Conservation (phyloP, 2,113 vertebrate species). For the Podiceps cristatus region DNA sequence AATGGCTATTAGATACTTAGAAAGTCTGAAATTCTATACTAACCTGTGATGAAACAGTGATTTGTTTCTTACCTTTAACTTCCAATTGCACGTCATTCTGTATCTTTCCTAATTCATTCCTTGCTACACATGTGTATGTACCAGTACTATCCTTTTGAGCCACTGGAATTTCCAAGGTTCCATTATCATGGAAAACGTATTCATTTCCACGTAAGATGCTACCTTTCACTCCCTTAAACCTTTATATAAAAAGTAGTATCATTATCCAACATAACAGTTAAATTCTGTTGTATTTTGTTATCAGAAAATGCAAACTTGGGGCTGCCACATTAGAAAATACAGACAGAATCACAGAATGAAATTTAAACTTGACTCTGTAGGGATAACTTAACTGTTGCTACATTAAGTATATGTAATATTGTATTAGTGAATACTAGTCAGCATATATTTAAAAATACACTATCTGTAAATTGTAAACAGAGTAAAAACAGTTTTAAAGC, state of each 20-base stretch:
- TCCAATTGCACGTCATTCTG: conserved; percentile 91
- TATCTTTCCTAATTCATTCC: conserved; percentile 84
- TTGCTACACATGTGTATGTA: conserved; percentile 91
- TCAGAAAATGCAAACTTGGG: neutral
- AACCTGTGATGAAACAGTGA: neutral
- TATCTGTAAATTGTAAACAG: neutral
- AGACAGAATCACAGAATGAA: neutral
- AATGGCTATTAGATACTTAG: conserved; percentile 46
- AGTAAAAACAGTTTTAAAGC: neutral
- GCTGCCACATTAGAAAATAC: neutral
- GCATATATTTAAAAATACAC: neutral
- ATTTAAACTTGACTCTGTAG: neutral
- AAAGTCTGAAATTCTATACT: neutral
- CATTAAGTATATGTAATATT: neutral
- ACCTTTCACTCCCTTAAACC: conserved; percentile 90
- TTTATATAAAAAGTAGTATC: conserved; percentile 61
- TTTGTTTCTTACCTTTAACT: conserved; percentile 89
- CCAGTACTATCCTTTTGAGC: conserved; percentile 85
- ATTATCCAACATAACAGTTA: neutral
- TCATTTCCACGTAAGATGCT: conserved; percentile 85
- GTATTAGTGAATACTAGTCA: accelerated
- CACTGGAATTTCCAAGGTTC: conserved; percentile 88
- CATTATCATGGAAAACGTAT: conserved; percentile 88
- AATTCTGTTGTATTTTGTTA: neutral
- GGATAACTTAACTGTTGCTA: neutral